These are phyloP conservation scores for Metallyticus violacea DNA, from an alignment of 2,888 invertebrate genomes.

Conservation along the genomic window DNA sequence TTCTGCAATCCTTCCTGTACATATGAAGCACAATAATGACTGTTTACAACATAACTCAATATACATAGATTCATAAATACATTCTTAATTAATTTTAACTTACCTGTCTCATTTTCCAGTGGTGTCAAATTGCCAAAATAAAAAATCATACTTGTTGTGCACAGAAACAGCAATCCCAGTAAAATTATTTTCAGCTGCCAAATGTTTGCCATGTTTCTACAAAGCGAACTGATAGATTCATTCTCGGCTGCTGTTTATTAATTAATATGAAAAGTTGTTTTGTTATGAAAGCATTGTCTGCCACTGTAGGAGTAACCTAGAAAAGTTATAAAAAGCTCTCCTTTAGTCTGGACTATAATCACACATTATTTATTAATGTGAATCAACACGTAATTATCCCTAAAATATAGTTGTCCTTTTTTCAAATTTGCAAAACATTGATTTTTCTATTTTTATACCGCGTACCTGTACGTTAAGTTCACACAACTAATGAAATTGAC, in stretches of 20 bases:
- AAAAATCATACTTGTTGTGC: conserved; percentile 26
- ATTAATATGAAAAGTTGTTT: neutral
- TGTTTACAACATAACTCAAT: no score
- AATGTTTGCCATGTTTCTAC: conserved; percentile 24
- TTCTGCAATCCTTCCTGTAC: conserved; percentile 19
- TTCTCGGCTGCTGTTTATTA: neutral
- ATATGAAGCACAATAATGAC: neutral
- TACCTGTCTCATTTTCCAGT: conserved; percentile 28
- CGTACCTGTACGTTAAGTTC: no score
- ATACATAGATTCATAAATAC: neutral
- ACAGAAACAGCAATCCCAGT: conserved; percentile 20
- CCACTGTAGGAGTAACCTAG: neutral
- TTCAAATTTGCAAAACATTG: no score
- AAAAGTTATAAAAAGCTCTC: neutral
- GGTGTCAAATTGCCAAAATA: conserved; percentile 25
- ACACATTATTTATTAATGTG: no score
- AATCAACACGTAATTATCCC: no score
- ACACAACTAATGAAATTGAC: neutral
- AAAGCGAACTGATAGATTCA: neutral
- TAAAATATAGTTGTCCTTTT: no score
- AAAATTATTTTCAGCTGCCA: conserved; percentile 26
- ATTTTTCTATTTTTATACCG: no score
- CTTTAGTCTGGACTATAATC: no score
- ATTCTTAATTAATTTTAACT: neutral
- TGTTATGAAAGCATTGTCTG: neutral